phyloP scores from a whole-genome alignment of 2,797 vertebrate species.

The Aplochiton taeniatus region DNA sequence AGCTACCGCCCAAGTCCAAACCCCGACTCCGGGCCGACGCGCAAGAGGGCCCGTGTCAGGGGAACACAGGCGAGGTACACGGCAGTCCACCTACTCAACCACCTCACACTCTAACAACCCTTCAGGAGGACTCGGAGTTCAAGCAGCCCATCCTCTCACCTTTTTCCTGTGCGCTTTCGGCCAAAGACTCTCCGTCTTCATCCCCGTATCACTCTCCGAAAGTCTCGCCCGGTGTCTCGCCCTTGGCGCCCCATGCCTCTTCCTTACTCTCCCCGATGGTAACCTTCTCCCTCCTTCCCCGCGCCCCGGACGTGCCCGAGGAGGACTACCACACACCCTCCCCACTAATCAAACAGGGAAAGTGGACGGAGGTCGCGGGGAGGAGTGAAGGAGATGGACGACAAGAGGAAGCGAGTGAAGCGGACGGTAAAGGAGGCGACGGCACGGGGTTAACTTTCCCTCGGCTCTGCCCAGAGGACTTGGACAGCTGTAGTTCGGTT shows the following conservation, averaged over 20 bases:
- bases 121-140: slow-evolving; percentile 49
- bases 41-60: too few relatives aligned
- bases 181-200: slow-evolving; percentile 32
- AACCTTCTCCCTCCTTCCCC: not conserved
- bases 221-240: slow-evolving; percentile 24
- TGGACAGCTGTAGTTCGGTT: slow-evolving; percentile 75
- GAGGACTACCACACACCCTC: slow-evolving; percentile 61
- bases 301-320: slow-evolving; percentile 20
- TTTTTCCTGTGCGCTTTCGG: slow-evolving; percentile 31
- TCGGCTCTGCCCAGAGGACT: slow-evolving; percentile 68
- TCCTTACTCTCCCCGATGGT: slow-evolving; percentile 47
- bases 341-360: slow-evolving; percentile 6
- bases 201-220: slow-evolving; percentile 39
- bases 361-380: slow-evolving; percentile 16
- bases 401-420: slow-evolving; percentile 21
- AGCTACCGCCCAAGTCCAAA: slow-evolving; percentile 12
- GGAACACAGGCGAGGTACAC: not conserved
- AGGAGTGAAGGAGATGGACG: not conserved
- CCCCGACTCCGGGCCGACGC: not conserved
- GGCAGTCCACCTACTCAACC: too few relatives aligned
- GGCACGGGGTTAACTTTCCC: slow-evolving; percentile 59
- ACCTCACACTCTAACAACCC: not conserved
- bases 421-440: slow-evolving; percentile 35
- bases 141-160: slow-evolving; percentile 51
- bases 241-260: slow-evolving; percentile 56